Evolutionary conservation across 37 sponge, comb jelly and placozoan genomes (phyloP).

Genomic region (Halisarca cf. caerulea): DNA sequence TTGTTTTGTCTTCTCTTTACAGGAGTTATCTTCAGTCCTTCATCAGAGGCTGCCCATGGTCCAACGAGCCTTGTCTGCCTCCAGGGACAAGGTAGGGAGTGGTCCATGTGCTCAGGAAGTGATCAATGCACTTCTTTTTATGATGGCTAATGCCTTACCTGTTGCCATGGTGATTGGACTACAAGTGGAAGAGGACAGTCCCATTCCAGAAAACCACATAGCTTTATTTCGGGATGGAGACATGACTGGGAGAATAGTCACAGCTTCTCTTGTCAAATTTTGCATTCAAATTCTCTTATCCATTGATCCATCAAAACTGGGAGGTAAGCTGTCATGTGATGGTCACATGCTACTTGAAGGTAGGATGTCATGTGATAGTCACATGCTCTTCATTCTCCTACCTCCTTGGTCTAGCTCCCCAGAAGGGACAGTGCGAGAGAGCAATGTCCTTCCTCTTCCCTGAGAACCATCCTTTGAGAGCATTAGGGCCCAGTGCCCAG

Average conservation of each 20-base stretch:
- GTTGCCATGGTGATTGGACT: slow-evolving; percentile 28
- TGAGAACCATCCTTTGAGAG: background rate
- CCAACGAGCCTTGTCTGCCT: background rate
- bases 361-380: background rate
- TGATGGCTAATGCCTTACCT: slow-evolving; percentile 12
- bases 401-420: background rate
- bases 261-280: background rate
- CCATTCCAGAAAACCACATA: slow-evolving; percentile 19
- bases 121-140: background rate
- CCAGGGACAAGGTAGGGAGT: no score
- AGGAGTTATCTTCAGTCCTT: background rate
- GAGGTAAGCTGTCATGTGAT: background rate
- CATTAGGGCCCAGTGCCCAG: background rate
- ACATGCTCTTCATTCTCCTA: no score
- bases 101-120: background rate
- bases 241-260: background rate
- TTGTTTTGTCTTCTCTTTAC: no score
- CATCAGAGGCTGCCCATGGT: background rate
- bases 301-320: background rate
- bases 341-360: background rate
- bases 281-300: background rate
- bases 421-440: background rate
- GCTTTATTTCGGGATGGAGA: background rate
- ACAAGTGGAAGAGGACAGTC: background rate
- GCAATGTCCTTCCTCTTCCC: background rate